Evolutionary conservation across 1,140 invertebrate genomes (phyloP).

Genomic region (Diabrotica virgifera): DNA sequence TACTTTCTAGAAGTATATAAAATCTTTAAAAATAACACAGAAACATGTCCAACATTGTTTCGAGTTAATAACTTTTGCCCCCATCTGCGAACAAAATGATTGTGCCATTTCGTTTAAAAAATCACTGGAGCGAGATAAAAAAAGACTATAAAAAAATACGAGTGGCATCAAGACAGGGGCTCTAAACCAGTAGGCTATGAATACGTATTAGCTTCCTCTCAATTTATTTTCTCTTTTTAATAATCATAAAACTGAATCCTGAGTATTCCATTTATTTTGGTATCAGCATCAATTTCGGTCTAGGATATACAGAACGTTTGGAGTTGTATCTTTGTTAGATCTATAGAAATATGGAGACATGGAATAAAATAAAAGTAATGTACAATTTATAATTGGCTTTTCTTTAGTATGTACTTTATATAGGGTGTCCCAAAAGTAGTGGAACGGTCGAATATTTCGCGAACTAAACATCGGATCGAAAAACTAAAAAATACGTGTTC

Average conservation of each 20-base stretch:
- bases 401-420: too few relatives aligned
- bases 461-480: too few relatives aligned
- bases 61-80: background rate
- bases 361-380: too few relatives aligned
- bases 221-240: background rate
- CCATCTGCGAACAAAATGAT: too few relatives aligned
- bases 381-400: too few relatives aligned
- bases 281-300: background rate
- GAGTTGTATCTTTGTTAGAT: too few relatives aligned
- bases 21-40: too few relatives aligned
- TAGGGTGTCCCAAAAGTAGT: too few relatives aligned
- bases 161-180: background rate
- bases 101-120: background rate
- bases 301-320: background rate
- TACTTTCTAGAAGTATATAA: too few relatives aligned
- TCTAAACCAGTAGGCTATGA: background rate
- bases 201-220: background rate
- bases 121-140: background rate
- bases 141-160: background rate
- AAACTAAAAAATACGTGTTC: too few relatives aligned
- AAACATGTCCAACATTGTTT: background rate
- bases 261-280: too few relatives aligned
- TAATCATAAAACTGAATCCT: background rate
- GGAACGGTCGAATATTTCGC: too few relatives aligned
- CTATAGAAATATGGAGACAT: background rate